A percentile compares a stretch with the other conserved stretches of the same genome.
Evolutionary conservation across 2,888 invertebrate species (phyloP).

Genomic region (Pterostichus niger): DNA sequence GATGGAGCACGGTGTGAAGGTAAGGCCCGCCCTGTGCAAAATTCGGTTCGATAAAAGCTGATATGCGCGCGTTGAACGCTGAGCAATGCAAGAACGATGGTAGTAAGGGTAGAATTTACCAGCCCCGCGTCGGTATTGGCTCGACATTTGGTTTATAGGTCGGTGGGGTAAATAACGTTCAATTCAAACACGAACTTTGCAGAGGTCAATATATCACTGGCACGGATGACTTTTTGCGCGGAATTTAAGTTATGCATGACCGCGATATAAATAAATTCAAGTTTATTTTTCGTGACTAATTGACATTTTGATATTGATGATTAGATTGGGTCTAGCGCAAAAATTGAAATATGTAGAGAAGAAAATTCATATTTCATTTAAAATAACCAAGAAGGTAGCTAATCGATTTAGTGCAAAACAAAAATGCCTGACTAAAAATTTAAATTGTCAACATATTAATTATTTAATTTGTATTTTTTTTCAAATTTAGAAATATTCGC

Average conservation of each 20-base stretch:
- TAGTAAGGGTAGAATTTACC: not conserved
- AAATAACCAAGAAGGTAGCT: too few relatives aligned
- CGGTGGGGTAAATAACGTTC: slow-evolving; percentile 24
- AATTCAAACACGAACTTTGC: slow-evolving; percentile 21
- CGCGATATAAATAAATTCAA: too few relatives aligned
- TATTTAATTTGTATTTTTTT: too few relatives aligned
- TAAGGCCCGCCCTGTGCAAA: slow-evolving; percentile 56
- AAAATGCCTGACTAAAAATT: too few relatives aligned
- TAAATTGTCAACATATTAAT: too few relatives aligned
- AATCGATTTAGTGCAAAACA: too few relatives aligned
- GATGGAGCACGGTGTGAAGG: not conserved
- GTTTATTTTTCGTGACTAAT: too few relatives aligned
- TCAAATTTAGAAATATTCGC: too few relatives aligned
- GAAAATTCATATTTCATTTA: too few relatives aligned
- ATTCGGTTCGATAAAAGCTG: slow-evolving; percentile 65
- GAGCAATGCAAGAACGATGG: slow-evolving; percentile 26
- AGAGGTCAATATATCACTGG: slow-evolving; percentile 28
- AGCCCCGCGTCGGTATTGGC: not conserved
- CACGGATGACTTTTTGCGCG: not conserved
- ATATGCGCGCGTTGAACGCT: slow-evolving; percentile 49
- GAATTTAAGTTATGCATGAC: not conserved
- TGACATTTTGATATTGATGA: too few relatives aligned
- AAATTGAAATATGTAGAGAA: too few relatives aligned
- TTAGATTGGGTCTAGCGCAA: too few relatives aligned
- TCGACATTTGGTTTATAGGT: slow-evolving; percentile 46